Percentiles rank a stretch among this genome's conserved stretches.
These are phyloP conservation scores for Aptenodytes patagonicus DNA, from an alignment of 2,113 vertebrate species.

Conservation along the genomic window DNA sequence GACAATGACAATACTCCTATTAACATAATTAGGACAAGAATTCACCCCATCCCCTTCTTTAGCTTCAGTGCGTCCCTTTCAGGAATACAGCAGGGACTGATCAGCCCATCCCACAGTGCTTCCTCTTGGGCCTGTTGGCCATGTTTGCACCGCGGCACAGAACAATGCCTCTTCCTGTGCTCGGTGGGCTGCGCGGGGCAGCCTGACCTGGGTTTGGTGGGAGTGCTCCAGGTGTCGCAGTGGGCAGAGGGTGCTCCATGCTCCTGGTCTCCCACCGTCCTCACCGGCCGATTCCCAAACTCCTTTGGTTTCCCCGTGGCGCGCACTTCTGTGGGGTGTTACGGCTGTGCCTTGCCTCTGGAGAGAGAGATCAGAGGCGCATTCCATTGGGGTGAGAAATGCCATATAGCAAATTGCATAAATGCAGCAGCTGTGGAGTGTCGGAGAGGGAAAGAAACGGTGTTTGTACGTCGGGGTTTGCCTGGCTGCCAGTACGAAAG, in stretches of 20 bases:
- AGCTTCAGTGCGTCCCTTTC: not conserved
- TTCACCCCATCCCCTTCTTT: not conserved
- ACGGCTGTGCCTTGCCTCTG: not conserved
- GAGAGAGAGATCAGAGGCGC: not conserved
- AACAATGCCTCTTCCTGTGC: not conserved
- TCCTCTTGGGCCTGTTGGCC: not conserved
- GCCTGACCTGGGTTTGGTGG: not conserved
- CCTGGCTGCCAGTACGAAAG: not conserved
- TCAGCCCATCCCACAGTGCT: not conserved
- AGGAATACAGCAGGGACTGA: not conserved
- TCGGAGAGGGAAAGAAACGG: not conserved
- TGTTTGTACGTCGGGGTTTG: not conserved
- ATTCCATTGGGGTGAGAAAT: not conserved
- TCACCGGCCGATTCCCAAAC: not conserved
- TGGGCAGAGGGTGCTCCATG: accelerated
- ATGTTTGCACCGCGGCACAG: accelerated
- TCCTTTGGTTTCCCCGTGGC: accelerated
- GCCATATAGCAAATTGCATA: not conserved
- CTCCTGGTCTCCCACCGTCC: not conserved
- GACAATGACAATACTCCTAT: not conserved
- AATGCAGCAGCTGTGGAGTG: not conserved
- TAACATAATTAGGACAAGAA: not conserved
- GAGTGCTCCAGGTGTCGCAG: not conserved
- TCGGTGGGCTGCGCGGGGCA: accelerated
- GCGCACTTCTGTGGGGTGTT: not conserved